A percentile compares a stretch with the other conserved stretches of the same genome.
These are phyloP conservation scores for Channallabes apus DNA, from an alignment of 2,797 vertebrate species.

Conservation along the genomic window DNA sequence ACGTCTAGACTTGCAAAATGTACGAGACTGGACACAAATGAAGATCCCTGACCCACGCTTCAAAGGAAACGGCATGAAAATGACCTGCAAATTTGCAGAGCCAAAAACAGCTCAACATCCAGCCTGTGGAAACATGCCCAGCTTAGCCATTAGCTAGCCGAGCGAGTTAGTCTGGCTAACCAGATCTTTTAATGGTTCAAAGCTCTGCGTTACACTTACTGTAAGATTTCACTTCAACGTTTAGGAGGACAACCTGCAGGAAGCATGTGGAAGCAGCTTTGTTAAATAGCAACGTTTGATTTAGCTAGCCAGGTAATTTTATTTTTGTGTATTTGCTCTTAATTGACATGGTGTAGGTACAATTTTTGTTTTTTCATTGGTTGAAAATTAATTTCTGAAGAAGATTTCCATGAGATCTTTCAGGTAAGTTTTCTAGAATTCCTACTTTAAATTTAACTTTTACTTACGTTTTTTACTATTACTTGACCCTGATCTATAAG, in stretches of 20 bases:
- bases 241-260: background rate
- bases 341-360: background rate
- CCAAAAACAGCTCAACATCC: background rate
- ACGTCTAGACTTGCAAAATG: background rate
- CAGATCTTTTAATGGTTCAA: background rate
- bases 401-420: background rate
- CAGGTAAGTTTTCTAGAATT: background rate
- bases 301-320: background rate
- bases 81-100: background rate
- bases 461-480: too few relatives aligned
- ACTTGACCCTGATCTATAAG: too few relatives aligned
- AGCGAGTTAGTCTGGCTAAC: background rate
- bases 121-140: background rate
- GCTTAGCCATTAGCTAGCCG: background rate
- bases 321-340: background rate
- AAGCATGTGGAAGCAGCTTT: too few relatives aligned
- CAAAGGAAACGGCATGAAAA: background rate
- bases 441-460: too few relatives aligned
- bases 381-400: background rate
- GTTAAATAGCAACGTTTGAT: background rate
- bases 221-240: background rate
- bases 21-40: background rate
- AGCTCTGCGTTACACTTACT: background rate
- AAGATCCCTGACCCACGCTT: background rate
- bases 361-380: background rate